phyloP scores from a whole-genome alignment of 1,140 invertebrate species.

The Rhyzopertha dominica region DNA sequence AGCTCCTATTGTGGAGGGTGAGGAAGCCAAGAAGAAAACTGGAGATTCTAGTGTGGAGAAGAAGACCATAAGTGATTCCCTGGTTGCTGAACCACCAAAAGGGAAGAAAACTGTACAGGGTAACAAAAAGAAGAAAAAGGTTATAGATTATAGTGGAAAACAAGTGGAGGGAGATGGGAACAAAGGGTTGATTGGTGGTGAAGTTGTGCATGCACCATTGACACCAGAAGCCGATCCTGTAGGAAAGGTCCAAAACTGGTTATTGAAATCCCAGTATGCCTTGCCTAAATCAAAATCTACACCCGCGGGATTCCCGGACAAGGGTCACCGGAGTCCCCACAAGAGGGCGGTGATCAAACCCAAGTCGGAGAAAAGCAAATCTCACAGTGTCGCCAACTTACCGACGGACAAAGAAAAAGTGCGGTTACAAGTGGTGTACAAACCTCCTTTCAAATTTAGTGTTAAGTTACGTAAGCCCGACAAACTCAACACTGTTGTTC shows the following conservation, averaged over 20 bases:
- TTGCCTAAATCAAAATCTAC: constrained; percentile 68
- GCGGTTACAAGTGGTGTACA: constrained; percentile 76
- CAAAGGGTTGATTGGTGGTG: constrained; percentile 35
- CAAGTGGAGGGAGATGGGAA: constrained; percentile 52
- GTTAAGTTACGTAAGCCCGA: constrained; percentile 69
- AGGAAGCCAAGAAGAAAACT: constrained; percentile 32
- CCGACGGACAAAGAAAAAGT: constrained; percentile 59
- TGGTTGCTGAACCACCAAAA: constrained; percentile 25
- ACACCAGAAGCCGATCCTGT: constrained; percentile 61
- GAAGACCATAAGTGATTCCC: background rate
- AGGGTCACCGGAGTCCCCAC: constrained; percentile 35
- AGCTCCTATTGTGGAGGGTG: constrained; percentile 32
- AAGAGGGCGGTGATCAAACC: constrained; percentile 41
- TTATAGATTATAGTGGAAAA: constrained; percentile 69
- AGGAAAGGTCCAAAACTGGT: constrained; percentile 77
- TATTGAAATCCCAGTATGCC: constrained; percentile 59
- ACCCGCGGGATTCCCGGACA: constrained; percentile 56
- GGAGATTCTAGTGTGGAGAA: constrained; percentile 25
- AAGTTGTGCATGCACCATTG: constrained; percentile 36
- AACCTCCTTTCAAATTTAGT: constrained; percentile 79
- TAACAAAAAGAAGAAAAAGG: constrained; percentile 50
- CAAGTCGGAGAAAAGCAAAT: constrained; percentile 45
- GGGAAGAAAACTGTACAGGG: constrained; percentile 46
- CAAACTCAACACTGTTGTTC: constrained; percentile 47
- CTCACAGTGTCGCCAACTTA: constrained; percentile 43